Conservation (phyloP, 2,888 invertebrate genomes). For the Punctoribates punctum region DNA sequence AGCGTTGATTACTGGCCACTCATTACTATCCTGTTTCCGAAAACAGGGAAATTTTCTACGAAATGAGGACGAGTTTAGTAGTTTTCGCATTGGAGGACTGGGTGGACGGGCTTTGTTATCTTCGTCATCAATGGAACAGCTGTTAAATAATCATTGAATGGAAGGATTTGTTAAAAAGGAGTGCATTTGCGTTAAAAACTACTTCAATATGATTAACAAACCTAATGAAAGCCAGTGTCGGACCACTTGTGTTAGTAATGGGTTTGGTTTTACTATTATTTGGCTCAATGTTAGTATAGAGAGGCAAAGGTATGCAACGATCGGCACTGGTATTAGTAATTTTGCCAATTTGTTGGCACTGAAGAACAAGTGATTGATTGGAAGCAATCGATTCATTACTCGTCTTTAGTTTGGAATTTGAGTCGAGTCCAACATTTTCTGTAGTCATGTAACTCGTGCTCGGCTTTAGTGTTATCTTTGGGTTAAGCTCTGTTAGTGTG, state of each 20-base stretch:
- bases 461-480: no score
- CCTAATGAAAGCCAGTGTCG: neutral
- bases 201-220: conserved; percentile 24
- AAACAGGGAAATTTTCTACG: conserved; percentile 52
- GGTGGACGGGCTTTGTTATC: conserved; percentile 59
- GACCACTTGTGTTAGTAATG: neutral
- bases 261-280: neutral
- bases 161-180: neutral
- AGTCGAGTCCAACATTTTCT: neutral
- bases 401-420: neutral
- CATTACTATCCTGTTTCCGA: conserved; percentile 55
- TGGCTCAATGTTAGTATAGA: no score
- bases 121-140: conserved; percentile 53
- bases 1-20: conserved; percentile 56
- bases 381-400: neutral
- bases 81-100: conserved; percentile 52
- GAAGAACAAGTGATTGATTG: neutral
- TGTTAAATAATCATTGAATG: conserved; percentile 4
- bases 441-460: no score
- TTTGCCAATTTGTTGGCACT: neutral
- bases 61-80: conserved; percentile 51
- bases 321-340: no score
- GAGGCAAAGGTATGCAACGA: no score
- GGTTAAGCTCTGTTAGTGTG: neutral
- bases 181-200: neutral